These are phyloP conservation scores for Aythya fuligula DNA, from an alignment of 2,797 vertebrate genomes.

Conservation along the genomic window DNA sequence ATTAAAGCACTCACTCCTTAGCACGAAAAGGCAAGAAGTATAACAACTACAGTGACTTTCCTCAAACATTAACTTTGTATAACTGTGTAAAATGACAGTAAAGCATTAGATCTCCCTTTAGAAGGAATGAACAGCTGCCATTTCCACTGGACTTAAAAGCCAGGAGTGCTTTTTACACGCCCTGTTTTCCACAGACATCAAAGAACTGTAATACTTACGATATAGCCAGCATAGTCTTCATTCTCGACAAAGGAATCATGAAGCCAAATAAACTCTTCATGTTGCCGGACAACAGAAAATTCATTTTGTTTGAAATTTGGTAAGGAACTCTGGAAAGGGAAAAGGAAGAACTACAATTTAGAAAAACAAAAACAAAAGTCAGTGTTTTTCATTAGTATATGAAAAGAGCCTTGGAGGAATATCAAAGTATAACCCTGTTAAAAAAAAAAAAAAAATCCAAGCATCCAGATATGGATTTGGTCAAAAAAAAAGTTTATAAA, in stretches of 20 bases:
- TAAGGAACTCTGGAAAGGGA: slow-evolving; percentile 89
- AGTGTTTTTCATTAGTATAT: neutral
- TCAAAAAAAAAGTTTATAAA: neutral
- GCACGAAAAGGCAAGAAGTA: neutral
- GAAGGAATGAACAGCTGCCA: neutral
- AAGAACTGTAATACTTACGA: slow-evolving; percentile 84
- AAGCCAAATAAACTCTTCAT: slow-evolving; percentile 99
- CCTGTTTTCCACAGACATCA: neutral
- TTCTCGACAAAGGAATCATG: slow-evolving; percentile 98
- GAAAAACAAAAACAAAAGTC: neutral
- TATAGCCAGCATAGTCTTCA: slow-evolving; percentile 97
- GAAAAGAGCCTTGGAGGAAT: neutral
- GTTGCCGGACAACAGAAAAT: slow-evolving; percentile 97
- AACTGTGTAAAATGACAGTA: neutral
- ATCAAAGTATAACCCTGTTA: neutral
- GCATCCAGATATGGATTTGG: neutral
- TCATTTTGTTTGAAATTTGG: slow-evolving; percentile 98
- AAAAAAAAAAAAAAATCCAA: neutral
- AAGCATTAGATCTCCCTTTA: neutral
- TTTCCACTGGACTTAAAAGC: neutral
- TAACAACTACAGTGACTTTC: neutral
- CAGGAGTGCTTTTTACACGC: neutral
- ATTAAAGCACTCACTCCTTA: neutral
- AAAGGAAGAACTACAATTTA: neutral
- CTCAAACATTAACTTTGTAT: neutral